Conservation (phyloP, 1,140 invertebrate genomes). For the Macrosteles quadrilineatus region DNA sequence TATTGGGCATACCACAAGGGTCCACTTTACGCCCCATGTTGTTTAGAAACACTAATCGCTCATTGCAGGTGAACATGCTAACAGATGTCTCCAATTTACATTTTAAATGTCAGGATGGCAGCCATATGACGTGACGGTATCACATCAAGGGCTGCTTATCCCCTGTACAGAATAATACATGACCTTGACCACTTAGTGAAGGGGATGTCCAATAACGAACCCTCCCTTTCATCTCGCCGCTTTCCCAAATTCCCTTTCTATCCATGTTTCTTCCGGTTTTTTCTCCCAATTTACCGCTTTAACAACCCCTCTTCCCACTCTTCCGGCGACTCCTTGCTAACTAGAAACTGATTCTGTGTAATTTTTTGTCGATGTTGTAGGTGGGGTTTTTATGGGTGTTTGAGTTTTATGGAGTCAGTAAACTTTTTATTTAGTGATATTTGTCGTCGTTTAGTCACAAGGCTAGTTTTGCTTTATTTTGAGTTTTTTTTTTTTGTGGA, state of each 20-base stretch:
- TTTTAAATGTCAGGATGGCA: too few species aligned
- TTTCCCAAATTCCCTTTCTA: conserved; percentile 2
- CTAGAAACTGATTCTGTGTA: neutral
- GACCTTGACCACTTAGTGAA: neutral
- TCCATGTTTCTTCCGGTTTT: conserved; percentile 10
- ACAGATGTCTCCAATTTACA: too few species aligned
- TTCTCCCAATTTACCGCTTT: conserved; percentile 2
- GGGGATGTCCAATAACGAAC: neutral
- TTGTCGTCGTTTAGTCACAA: neutral
- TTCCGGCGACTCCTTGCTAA: too few species aligned
- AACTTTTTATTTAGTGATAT: neutral
- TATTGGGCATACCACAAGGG: too few species aligned
- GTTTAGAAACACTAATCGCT: too few species aligned
- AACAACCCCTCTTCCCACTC: neutral
- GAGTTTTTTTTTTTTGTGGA: neutral
- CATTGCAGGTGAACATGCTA: too few species aligned
- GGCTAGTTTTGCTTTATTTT: neutral
- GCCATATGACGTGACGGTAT: too few species aligned
- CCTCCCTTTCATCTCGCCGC: conserved; percentile 2
- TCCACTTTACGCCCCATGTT: too few species aligned
- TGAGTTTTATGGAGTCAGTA: neutral
- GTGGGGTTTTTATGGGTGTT: neutral
- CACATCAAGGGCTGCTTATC: too few species aligned
- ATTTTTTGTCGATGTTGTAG: neutral
- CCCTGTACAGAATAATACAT: conserved; percentile 3